Percentiles rank a stretch among this genome's conserved stretches.
Evolutionary conservation across 2,113 vertebrate genomes (phyloP).

Genomic region (Rafetus swinhoei): DNA sequence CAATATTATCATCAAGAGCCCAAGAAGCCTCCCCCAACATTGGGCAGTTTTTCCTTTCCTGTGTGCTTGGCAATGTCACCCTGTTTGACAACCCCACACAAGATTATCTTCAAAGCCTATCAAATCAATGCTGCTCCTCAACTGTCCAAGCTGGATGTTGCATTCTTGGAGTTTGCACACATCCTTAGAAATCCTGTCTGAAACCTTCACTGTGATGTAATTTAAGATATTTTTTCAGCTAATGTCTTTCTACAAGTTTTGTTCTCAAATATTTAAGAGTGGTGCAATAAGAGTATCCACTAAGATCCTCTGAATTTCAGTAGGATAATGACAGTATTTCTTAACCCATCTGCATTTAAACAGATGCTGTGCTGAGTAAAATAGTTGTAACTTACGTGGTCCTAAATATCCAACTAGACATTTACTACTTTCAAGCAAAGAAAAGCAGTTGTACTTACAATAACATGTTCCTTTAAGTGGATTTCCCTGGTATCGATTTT

Average conservation of each 20-base stretch:
- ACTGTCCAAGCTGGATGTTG: not conserved
- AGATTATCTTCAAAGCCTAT: not conserved
- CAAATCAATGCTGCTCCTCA: not conserved
- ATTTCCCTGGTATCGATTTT: conserved; percentile 98
- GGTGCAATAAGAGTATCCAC: conserved; percentile 43
- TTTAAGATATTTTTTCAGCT: not conserved
- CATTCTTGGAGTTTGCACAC: not conserved
- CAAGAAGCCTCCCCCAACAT: not conserved
- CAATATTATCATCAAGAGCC: not conserved
- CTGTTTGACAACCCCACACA: not conserved
- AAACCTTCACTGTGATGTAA: not conserved
- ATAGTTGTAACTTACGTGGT: not conserved
- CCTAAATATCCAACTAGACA: not conserved
- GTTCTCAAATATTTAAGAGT: conserved; percentile 18
- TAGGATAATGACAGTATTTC: not conserved
- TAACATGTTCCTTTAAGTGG: conserved; percentile 99
- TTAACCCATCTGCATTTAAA: not conserved
- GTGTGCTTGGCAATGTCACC: not conserved
- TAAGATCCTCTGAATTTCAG: conserved; percentile 22
- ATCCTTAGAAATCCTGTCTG: not conserved
- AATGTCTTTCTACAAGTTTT: not conserved
- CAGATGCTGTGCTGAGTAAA: not conserved
- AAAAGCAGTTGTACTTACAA: conserved; percentile 87
- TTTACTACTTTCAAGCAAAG: conserved; percentile 2
- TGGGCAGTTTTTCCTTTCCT: not conserved